Conservation (phyloP, 1,140 invertebrate genomes). For the Triops longicaudatus region DNA sequence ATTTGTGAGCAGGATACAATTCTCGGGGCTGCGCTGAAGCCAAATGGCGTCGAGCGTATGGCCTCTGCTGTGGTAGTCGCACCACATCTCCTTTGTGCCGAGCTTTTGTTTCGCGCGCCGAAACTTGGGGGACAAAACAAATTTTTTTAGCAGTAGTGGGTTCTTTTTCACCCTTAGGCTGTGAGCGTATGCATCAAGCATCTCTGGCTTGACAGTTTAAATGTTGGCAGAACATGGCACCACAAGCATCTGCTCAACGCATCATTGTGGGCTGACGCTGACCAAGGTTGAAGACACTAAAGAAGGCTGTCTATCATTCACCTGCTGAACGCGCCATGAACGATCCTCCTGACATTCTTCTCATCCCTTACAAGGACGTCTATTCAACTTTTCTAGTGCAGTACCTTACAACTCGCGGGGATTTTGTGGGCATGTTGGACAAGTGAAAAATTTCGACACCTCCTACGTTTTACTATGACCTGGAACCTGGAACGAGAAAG, state of each 20-base stretch:
- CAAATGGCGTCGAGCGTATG: too few relatives aligned
- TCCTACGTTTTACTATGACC: too few relatives aligned
- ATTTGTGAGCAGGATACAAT: too few relatives aligned
- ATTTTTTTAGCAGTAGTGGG: neutral
- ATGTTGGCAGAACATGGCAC: neutral
- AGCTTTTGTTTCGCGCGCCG: too few relatives aligned
- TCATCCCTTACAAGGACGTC: neutral
- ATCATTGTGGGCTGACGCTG: neutral
- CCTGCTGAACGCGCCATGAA: neutral
- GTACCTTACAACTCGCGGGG: too few relatives aligned
- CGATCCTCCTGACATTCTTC: neutral
- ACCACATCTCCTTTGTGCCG: too few relatives aligned
- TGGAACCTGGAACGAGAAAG: too few relatives aligned
- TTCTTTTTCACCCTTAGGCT: neutral
- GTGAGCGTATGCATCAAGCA: neutral
- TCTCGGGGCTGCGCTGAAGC: too few relatives aligned
- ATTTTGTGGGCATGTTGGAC: too few relatives aligned
- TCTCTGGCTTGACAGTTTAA: neutral
- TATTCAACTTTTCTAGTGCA: neutral
- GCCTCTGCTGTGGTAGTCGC: too few relatives aligned
- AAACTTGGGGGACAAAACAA: too few relatives aligned
- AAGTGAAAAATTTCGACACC: too few relatives aligned
- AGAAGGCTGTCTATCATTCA: neutral
- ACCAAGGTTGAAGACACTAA: slow-evolving; percentile 3
- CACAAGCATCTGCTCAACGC: neutral